Conservation (phyloP, 2,113 vertebrate species). For the mouse (Mus musculus) region GRCm39 chr1:105194501-105195000, state of each 20-base stretch:
- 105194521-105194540: neutral
- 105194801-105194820: neutral
- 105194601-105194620: slow-evolving; percentile 26
- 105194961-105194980: neutral
- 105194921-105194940: neutral
- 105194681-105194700: neutral
- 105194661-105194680: neutral
- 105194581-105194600: neutral
- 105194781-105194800: neutral
- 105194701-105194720: neutral
- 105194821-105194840: neutral
- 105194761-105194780: neutral
- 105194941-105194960: neutral
- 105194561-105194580: too few relatives aligned
- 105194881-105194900: neutral
- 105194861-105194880: neutral
- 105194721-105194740: neutral
- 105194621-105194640: neutral
- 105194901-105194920: neutral
- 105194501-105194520: neutral
- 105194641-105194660: neutral
- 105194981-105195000: neutral
- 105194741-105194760: neutral
- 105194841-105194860: neutral
- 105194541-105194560: neutral